Conservation (phyloP, 2,888 invertebrate species). For the Osmoderma eremita region DNA sequence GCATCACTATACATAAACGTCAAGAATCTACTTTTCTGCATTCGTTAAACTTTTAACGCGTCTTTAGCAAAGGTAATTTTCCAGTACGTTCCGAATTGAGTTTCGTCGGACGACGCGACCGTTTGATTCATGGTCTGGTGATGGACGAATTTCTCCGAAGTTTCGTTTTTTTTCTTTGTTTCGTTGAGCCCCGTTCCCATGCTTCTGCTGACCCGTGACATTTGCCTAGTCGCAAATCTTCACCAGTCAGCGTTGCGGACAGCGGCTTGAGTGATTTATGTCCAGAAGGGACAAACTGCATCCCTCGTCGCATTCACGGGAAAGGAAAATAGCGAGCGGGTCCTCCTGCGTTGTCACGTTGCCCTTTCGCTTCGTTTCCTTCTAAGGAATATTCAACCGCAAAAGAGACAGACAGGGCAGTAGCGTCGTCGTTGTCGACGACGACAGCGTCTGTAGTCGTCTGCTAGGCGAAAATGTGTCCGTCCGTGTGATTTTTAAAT, state of each 20-base stretch:
- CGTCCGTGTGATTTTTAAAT: conserved; percentile 33
- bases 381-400: conserved; percentile 35
- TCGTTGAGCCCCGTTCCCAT: conserved; percentile 32
- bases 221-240: conserved; percentile 65
- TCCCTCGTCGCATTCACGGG: conserved; percentile 44
- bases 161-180: conserved; percentile 45
- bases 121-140: conserved; percentile 19
- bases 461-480: conserved; percentile 13
- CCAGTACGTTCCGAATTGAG: neutral
- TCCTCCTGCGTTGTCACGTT: conserved; percentile 26
- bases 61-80: neutral
- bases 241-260: conserved; percentile 62
- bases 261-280: conserved; percentile 64
- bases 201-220: conserved; percentile 61
- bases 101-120: neutral
- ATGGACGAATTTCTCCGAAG: conserved; percentile 38
- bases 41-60: too few species aligned
- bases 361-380: conserved; percentile 32
- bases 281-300: conserved; percentile 53
- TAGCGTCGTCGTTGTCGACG: too few species aligned
- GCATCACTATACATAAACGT: too few species aligned
- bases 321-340: conserved; percentile 30
- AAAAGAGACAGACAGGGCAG: conserved; percentile 9
- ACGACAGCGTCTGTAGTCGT: conserved; percentile 13
- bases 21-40: too few species aligned